Percentiles rank a stretch among this genome's conserved stretches.
These are phyloP conservation scores for Furnarius figulus DNA, from an alignment of 2,113 vertebrate genomes.

Conservation along the genomic window DNA sequence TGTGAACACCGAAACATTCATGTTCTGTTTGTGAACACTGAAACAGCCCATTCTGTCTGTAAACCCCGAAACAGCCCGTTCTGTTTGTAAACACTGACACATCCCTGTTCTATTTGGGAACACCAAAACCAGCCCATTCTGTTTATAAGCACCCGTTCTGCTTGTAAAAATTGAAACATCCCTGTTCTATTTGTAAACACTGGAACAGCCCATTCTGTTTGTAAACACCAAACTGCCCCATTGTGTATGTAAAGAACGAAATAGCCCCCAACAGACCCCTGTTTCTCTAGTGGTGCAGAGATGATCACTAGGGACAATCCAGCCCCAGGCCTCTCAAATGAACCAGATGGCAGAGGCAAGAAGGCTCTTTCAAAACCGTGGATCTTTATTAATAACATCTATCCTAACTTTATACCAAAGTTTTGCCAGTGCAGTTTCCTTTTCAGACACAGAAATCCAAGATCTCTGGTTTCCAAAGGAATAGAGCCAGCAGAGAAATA, in stretches of 20 bases:
- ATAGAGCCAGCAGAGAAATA: neutral
- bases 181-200: too few relatives aligned
- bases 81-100: too few relatives aligned
- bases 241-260: too few relatives aligned
- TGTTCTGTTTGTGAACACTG: too few relatives aligned
- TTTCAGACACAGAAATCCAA: neutral
- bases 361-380: neutral
- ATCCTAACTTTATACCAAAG: neutral
- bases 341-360: neutral
- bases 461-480: neutral
- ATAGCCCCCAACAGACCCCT: neutral
- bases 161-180: too few relatives aligned
- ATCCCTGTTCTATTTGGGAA: too few relatives aligned
- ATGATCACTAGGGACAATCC: rapidly evolving
- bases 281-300: rapidly evolving
- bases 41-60: too few relatives aligned
- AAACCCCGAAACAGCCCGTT: too few relatives aligned
- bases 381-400: neutral
- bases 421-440: neutral
- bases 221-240: too few relatives aligned
- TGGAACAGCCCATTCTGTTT: too few relatives aligned
- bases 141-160: too few relatives aligned
- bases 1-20: neutral
- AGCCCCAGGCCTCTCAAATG: neutral
- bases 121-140: too few relatives aligned